phyloP scores from a whole-genome alignment of 2,888 invertebrate species.

The Hirtodrosophila alboralis region DNA sequence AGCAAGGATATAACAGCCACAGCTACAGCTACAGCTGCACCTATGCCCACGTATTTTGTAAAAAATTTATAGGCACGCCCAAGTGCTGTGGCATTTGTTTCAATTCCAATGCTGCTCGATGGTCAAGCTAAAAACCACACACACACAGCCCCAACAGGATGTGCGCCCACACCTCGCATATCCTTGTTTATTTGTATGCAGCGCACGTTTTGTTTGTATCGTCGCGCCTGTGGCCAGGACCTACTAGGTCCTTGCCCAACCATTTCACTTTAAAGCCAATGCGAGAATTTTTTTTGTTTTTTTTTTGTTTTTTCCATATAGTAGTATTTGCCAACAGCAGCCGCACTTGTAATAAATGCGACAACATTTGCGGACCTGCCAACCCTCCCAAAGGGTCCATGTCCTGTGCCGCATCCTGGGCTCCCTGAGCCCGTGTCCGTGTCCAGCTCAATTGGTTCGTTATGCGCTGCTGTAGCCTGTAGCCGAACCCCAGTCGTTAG shows the following conservation, averaged over 20 bases:
- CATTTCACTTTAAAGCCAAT: conserved; percentile 71
- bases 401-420: too few relatives aligned
- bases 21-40: conserved; percentile 52
- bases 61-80: conserved; percentile 77
- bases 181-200: conserved; percentile 76
- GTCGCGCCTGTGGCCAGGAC: conserved; percentile 74
- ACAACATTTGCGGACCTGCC: conserved; percentile 45
- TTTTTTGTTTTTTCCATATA: conserved; percentile 59
- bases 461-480: conserved; percentile 66
- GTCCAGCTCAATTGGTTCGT: conserved; percentile 76
- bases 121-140: conserved; percentile 16
- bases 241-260: conserved; percentile 27
- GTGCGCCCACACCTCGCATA: conserved; percentile 9
- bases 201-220: conserved; percentile 78
- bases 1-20: too few relatives aligned
- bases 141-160: conserved; percentile 7
- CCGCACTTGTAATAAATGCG: conserved; percentile 74
- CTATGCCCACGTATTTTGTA: conserved; percentile 71
- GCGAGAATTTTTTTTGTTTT: conserved; percentile 21
- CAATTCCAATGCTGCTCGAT: conserved; percentile 53
- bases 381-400: conserved; percentile 27
- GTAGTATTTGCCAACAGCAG: conserved; percentile 49
- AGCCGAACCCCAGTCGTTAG: conserved; percentile 68
- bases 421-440: too few relatives aligned
- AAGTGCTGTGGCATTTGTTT: conserved; percentile 72